Conservation (phyloP, 2,797 vertebrate genomes). For the Lagocephalus sceleratus region DNA sequence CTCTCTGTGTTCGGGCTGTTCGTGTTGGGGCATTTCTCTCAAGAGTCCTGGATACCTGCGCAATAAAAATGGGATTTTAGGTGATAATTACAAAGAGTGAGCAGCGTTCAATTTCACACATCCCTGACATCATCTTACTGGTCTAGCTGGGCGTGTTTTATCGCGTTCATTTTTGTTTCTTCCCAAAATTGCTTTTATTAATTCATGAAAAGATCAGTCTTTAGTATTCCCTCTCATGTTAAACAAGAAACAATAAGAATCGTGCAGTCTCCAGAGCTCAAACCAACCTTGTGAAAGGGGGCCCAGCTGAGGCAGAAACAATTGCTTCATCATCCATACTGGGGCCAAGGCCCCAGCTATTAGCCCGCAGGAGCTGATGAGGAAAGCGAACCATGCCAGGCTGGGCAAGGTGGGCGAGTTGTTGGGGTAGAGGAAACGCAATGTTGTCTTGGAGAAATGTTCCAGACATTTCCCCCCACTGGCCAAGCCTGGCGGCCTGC, state of each 20-base stretch:
- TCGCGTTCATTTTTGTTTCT: too few relatives aligned
- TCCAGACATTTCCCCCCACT: conserved; percentile 89
- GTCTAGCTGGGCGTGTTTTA: too few relatives aligned
- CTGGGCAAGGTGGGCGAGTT: conserved; percentile 88
- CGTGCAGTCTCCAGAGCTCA: too few relatives aligned
- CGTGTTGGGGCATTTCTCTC: conserved; percentile 88
- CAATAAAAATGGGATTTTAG: background rate
- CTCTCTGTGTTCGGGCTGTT: conserved; percentile 85
- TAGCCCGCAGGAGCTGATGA: conserved; percentile 83
- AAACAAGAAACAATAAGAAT: background rate
- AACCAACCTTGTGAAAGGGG: conserved; percentile 84
- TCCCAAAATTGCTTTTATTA: too few relatives aligned
- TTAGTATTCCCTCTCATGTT: too few relatives aligned
- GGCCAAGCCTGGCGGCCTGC: conserved; percentile 86
- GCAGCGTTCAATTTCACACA: background rate
- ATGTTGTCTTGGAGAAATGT: conserved; percentile 86
- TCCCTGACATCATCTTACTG: too few relatives aligned
- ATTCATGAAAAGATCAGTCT: too few relatives aligned
- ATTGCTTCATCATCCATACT: conserved; percentile 84
- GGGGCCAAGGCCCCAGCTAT: conserved; percentile 87
- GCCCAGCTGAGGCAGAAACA: conserved; percentile 59
- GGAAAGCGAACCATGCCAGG: conserved; percentile 86
- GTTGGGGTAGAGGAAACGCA: conserved; percentile 86
- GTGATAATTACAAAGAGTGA: too few relatives aligned
- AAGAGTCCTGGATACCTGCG: conserved; percentile 91